These are phyloP conservation scores for Crotalus horridus DNA, from an alignment of 2,113 vertebrate species.

Conservation along the genomic window DNA sequence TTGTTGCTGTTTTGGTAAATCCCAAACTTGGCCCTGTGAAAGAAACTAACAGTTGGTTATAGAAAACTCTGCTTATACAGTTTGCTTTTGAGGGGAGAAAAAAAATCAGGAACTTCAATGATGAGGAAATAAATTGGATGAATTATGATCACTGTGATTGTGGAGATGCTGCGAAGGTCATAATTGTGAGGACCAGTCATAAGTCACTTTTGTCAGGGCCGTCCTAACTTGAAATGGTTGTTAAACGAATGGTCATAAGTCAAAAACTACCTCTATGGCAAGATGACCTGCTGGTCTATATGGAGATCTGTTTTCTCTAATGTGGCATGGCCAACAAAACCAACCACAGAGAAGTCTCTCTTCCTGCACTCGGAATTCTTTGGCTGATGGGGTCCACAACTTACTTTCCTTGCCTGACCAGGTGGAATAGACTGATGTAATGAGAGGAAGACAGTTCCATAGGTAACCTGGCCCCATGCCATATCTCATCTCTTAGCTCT, in stretches of 20 bases:
- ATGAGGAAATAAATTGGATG: neutral
- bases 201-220: neutral
- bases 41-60: neutral
- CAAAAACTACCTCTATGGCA: neutral
- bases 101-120: neutral
- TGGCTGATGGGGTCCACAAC: neutral
- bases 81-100: neutral
- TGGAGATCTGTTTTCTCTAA: neutral
- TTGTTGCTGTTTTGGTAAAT: neutral
- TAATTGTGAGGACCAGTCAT: neutral
- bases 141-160: neutral
- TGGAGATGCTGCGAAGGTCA: neutral
- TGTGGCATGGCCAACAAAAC: neutral
- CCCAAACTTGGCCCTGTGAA: neutral
- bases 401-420: neutral
- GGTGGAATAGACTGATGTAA: neutral
- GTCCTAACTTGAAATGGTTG: neutral
- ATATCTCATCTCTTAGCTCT: neutral
- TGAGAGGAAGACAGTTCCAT: too few species aligned
- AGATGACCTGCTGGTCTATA: neutral
- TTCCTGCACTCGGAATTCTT: neutral
- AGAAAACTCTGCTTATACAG: neutral
- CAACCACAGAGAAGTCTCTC: neutral
- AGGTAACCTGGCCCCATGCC: neutral
- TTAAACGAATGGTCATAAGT: neutral